A percentile compares a stretch with the other conserved stretches of the same genome.
phyloP scores from a whole-genome alignment of 2,113 vertebrate genomes.

The Gallinago paraguaiae region DNA sequence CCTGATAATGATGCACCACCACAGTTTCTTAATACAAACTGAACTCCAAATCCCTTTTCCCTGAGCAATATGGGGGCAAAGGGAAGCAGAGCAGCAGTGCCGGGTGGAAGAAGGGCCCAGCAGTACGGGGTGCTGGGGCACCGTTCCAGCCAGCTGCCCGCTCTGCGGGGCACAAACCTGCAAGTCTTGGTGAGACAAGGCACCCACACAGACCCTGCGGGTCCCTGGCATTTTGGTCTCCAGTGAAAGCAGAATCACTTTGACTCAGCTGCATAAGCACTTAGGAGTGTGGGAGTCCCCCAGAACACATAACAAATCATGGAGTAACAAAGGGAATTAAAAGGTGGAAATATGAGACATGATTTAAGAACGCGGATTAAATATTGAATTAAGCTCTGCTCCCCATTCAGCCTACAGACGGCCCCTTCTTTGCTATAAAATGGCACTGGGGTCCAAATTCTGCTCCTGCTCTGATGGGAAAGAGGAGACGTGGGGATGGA shows the following conservation, averaged over 20 bases:
- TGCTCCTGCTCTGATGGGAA: background rate
- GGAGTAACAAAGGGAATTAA: conserved; percentile 51
- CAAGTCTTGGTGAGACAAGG: background rate
- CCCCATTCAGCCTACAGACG: background rate
- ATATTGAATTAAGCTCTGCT: conserved; percentile 1
- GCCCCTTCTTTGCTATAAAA: background rate
- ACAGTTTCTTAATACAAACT: background rate
- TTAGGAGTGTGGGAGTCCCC: conserved; percentile 32
- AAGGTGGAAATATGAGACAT: background rate
- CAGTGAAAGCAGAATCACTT: background rate
- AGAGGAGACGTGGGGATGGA: background rate
- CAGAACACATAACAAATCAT: conserved; percentile 49
- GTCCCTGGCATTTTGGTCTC: background rate
- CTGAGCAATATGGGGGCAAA: background rate
- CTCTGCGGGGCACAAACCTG: background rate
- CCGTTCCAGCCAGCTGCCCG: background rate
- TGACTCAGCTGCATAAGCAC: conserved; percentile 52
- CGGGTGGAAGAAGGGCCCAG: background rate
- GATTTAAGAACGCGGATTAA: background rate
- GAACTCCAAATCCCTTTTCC: background rate
- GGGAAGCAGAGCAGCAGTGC: background rate
- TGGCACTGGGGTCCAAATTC: background rate
- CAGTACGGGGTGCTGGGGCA: background rate
- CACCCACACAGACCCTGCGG: background rate
- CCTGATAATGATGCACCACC: background rate